phyloP scores from a whole-genome alignment of 2,888 invertebrate genomes.

The Portevinia maculata region DNA sequence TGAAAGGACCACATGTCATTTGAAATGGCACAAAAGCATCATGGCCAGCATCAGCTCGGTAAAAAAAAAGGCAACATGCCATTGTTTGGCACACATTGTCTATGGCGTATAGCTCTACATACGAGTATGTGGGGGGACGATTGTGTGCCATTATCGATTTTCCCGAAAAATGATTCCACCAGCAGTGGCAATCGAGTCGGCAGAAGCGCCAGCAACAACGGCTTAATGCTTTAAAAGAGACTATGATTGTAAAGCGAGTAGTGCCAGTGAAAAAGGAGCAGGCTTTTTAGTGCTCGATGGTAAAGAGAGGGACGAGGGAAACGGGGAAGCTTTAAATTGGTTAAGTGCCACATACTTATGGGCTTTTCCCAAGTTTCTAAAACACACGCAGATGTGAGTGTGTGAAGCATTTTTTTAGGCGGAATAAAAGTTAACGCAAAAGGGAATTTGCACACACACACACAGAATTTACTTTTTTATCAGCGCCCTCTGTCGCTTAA shows the following conservation, averaged over 20 bases:
- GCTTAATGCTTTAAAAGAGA: constrained; percentile 35
- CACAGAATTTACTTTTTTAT: constrained; percentile 30
- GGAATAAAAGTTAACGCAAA: constrained; percentile 58
- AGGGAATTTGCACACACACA: constrained; percentile 48
- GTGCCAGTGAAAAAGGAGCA: constrained; percentile 31
- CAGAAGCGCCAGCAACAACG: constrained; percentile 34
- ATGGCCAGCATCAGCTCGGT: constrained; percentile 36
- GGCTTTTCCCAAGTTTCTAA: constrained; percentile 36
- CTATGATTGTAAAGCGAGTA: constrained; percentile 31
- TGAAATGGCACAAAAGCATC: constrained; percentile 69
- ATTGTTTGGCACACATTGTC: constrained; percentile 72
- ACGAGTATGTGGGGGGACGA: constrained; percentile 4
- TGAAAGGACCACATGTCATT: constrained; percentile 68
- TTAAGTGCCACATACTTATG: constrained; percentile 72
- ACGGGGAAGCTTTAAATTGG: constrained; percentile 73
- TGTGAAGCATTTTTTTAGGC: constrained; percentile 41
- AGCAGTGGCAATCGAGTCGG: constrained; percentile 15
- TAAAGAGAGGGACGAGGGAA: constrained; percentile 41
- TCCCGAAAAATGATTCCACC: constrained; percentile 55
- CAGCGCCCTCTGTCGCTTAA: constrained; percentile 59
- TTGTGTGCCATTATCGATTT: constrained; percentile 72
- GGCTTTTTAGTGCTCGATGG: constrained; percentile 44
- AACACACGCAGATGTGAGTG: constrained; percentile 6
- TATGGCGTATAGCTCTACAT: constrained; percentile 29
- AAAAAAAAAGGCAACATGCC: constrained; percentile 45